Evolutionary conservation across 2,113 vertebrate species (phyloP).

Genomic region (Lanius collurio): DNA sequence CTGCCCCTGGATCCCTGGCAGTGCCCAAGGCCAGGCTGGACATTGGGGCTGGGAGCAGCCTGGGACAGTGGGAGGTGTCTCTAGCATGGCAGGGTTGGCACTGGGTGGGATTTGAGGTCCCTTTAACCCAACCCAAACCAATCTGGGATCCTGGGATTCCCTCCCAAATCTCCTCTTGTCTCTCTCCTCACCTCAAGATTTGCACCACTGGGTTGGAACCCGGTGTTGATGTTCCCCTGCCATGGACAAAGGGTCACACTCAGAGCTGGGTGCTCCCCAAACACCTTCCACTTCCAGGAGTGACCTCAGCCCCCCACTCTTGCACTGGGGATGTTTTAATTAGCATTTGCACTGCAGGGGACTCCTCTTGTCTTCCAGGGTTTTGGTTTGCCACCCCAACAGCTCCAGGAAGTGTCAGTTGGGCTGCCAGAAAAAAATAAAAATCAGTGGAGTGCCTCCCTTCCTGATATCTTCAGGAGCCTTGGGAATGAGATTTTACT

Average conservation of each 20-base stretch:
- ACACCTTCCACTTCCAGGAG: background rate
- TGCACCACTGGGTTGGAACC: background rate
- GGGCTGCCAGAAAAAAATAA: no score
- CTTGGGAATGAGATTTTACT: no score
- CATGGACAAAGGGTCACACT: accelerated
- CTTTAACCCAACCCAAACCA: no score
- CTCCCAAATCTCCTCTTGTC: accelerated
- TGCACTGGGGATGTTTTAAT: background rate
- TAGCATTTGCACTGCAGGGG: no score
- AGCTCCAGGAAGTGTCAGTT: no score
- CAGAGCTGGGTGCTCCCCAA: accelerated
- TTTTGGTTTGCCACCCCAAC: no score
- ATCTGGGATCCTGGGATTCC: background rate
- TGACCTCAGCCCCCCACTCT: background rate
- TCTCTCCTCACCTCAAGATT: background rate
- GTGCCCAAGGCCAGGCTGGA: no score
- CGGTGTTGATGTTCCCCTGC: accelerated
- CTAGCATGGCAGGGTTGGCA: background rate
- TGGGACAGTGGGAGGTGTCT: background rate
- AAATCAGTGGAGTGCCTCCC: no score
- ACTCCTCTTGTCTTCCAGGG: no score
- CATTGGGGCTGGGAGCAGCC: no score
- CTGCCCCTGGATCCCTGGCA: no score
- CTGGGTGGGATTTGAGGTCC: accelerated
- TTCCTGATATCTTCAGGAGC: no score